phyloP scores from a whole-genome alignment of 2,888 invertebrate genomes.

The Zeuzera pyrina region DNA sequence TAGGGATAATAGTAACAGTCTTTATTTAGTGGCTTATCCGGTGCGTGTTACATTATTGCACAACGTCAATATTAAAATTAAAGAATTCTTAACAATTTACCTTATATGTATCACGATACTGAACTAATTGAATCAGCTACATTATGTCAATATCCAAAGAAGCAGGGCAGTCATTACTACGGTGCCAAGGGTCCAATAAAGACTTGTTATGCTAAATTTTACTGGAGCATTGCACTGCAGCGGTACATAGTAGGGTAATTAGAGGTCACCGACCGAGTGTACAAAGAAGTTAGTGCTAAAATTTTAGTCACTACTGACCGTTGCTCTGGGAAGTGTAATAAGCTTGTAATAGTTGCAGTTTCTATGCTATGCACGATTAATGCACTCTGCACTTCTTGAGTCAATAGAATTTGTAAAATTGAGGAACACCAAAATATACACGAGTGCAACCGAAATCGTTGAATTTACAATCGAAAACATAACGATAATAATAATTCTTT shows the following conservation, averaged over 20 bases:
- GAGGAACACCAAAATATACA: too few relatives aligned
- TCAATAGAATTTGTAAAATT: too few relatives aligned
- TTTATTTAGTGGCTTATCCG: constrained; percentile 43
- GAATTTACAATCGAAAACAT: too few relatives aligned
- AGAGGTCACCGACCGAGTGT: constrained; percentile 56
- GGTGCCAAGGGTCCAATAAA: constrained; percentile 54
- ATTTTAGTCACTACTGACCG: constrained; percentile 9
- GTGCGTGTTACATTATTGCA: constrained; percentile 31
- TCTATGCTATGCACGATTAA: too few relatives aligned
- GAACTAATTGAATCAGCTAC: too few relatives aligned
- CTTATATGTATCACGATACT: too few relatives aligned
- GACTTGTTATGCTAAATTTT: constrained; percentile 66
- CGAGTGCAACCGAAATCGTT: too few relatives aligned
- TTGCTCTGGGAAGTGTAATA: constrained; percentile 9
- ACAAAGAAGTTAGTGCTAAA: constrained; percentile 44
- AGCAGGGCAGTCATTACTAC: constrained; percentile 7
- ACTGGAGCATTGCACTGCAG: constrained; percentile 67
- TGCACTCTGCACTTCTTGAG: too few relatives aligned
- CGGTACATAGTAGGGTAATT: constrained; percentile 57
- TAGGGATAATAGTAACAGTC: constrained; percentile 33
- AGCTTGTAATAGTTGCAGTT: constrained; percentile 8
- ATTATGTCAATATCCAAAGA: constrained; percentile 18
- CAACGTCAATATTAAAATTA: not conserved
- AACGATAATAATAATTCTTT: too few relatives aligned
- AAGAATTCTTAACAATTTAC: not conserved